Evolutionary conservation across 2,113 vertebrate genomes (phyloP).

Genomic region (Nothobranchius furzeri): DNA sequence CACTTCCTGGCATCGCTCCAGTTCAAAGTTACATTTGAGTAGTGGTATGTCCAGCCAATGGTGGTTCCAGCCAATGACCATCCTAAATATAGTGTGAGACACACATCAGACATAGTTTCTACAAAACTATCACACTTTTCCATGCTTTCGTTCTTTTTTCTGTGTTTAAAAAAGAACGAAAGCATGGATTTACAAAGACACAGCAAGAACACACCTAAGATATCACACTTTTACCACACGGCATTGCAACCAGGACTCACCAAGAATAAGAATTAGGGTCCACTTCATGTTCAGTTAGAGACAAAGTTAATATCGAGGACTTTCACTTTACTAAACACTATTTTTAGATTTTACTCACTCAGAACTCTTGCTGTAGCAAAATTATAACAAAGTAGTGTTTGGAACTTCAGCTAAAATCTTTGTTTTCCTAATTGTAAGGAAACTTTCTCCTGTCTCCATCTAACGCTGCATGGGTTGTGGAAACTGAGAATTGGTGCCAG

Average conservation of each 20-base stretch:
- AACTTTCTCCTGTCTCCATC: neutral
- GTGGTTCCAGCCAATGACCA: constrained; percentile 28
- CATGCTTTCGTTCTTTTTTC: too few relatives aligned
- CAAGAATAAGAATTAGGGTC: constrained; percentile 46
- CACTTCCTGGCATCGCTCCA: constrained; percentile 80
- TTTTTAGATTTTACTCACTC: constrained; percentile 9
- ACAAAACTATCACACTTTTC: neutral
- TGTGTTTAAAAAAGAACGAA: too few relatives aligned
- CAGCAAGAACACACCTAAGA: too few relatives aligned
- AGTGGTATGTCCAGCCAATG: constrained; percentile 83
- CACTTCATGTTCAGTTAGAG: constrained; percentile 44
- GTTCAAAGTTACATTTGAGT: constrained; percentile 25
- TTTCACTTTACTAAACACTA: neutral
- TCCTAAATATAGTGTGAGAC: constrained; percentile 41
- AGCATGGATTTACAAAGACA: too few relatives aligned
- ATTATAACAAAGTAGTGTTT: neutral
- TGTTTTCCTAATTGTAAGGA: neutral
- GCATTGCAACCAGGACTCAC: constrained; percentile 40
- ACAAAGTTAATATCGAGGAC: too few relatives aligned
- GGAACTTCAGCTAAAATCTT: neutral
- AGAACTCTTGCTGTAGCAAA: neutral
- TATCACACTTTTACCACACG: neutral
- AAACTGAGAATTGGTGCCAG: neutral
- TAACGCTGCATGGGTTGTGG: neutral
- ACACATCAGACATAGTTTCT: too few relatives aligned